Percentiles rank a stretch among this genome's conserved stretches.
These are phyloP conservation scores for Metopolophium dirhodum DNA, from an alignment of 1,140 invertebrate species.

Conservation along the genomic window DNA sequence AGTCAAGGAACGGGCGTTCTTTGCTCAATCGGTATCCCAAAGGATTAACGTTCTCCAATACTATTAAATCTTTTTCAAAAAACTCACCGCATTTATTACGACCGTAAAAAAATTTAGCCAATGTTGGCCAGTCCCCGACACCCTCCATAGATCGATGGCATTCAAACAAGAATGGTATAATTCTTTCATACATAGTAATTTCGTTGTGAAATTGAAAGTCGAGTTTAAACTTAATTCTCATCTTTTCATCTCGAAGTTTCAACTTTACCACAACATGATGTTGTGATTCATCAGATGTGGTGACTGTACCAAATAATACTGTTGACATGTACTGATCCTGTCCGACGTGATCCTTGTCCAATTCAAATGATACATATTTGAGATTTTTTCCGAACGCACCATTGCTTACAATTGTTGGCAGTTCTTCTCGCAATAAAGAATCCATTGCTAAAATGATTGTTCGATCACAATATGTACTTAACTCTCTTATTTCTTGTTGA, in stretches of 20 bases:
- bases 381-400: background rate
- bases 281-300: background rate
- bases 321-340: constrained; percentile 22
- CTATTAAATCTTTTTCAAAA: constrained; percentile 1
- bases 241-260: background rate
- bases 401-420: background rate
- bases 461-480: no score
- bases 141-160: background rate
- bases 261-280: constrained; percentile 13
- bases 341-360: background rate
- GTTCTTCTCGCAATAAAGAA: background rate
- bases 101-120: constrained; percentile 25
- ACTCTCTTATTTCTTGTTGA: no score
- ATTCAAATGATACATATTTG: constrained; percentile 24
- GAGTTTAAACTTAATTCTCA: background rate
- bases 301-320: constrained; percentile 38
- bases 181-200: constrained; percentile 38
- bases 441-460: background rate
- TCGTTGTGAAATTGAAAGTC: constrained; percentile 48
- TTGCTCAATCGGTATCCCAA: background rate
- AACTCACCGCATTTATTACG: background rate
- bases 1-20: constrained; percentile 2
- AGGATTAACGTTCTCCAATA: constrained; percentile 25
- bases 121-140: background rate
- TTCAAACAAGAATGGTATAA: background rate